Base-by-base conservation (phyloP, 2,797 vertebrate species). In the Pipistrellus kuhlii region DNA sequence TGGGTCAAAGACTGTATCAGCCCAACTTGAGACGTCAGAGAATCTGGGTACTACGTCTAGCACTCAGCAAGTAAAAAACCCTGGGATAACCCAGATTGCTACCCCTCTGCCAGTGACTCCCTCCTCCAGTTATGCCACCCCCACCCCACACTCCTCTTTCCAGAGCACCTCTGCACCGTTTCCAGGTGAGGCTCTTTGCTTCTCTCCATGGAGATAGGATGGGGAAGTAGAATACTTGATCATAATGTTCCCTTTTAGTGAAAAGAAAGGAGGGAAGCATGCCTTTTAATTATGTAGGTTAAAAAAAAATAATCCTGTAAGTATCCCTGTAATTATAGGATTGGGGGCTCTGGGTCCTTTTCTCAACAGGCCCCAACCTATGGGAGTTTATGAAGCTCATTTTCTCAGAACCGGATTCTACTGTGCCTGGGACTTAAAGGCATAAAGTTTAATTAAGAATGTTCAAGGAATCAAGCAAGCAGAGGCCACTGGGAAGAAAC, bases 111-210 rank as follows among this genome's bases (percentile, higher is more conserved):
- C 98, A 21, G 96, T 86, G 5, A 86, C 89, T 25, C 72, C 87
- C 30, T 97, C 97, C 73, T 81, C 91, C 6, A 98, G 97, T 5
- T 57, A 73, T 62, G 98, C 93, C 0, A 81, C 89, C 38, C 68
- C 97, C 1, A 85, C 90, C 15, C 6, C 71, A 77, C 97, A 95
- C 66, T 8, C 78, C 66, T 80, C 59, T 10, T 95, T 96, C 20
- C 98, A 96, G 11, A 98, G 97, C 82, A 98, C 98, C 27, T 82
- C 97, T 85, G 86, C 97, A 68, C 87, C 98, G 86, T 72, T 77
- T 0, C 97, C 98, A 98, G 98, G 98, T 98, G 97, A 98, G 96
- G 75, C 68, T 57, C 13, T 94, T 84, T 57, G 32, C 38, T 92
- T 76, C 53, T 92, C 20, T 25, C 57, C 84, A 85, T 83, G 68